These are phyloP conservation scores for Aurelia coerulea DNA, from an alignment of 30 jellyfish, hydroid and myxozoan species.

Conservation along the genomic window DNA sequence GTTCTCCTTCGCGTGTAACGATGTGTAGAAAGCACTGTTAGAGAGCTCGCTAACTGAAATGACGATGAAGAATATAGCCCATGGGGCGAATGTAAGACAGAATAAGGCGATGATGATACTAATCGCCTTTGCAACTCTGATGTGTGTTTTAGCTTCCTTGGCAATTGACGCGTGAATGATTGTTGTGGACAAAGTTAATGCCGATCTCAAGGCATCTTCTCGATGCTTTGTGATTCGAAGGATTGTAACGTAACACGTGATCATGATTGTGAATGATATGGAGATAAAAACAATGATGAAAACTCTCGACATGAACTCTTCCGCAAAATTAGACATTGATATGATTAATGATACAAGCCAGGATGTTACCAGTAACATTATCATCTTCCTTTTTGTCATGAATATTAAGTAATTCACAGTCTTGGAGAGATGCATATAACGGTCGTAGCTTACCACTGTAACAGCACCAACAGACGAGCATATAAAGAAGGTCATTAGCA, in stretches of 20 bases:
- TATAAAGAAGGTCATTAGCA: conserved; percentile 15
- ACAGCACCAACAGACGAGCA: conserved; percentile 64
- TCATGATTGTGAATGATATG: conserved; percentile 22
- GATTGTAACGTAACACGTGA: conserved; percentile 47
- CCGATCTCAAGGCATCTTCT: conserved; percentile 1
- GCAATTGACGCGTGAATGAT: not conserved
- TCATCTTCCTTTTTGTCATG: conserved; percentile 31
- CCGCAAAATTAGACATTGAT: conserved; percentile 54
- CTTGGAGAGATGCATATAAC: conserved; percentile 50
- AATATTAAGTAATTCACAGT: conserved; percentile 12
- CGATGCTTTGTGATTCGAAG: conserved; percentile 10
- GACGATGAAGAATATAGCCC: not conserved
- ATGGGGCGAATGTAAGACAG: conserved; percentile 15
- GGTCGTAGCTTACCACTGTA: conserved; percentile 54
- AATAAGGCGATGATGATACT: conserved; percentile 6
- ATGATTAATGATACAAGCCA: conserved; percentile 64
- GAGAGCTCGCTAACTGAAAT: conserved; percentile 3
- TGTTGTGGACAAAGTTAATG: not conserved
- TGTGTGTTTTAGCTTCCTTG: not conserved
- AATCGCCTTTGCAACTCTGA: not conserved
- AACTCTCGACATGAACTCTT: conserved; percentile 28
- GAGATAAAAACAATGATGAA: conserved; percentile 20
- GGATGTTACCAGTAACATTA: conserved; percentile 1
- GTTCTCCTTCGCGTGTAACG: not conserved
- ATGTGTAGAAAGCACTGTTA: not conserved